Evolutionary conservation across 2,888 invertebrate species (phyloP).

Genomic region (Frankliniella intonsa): DNA sequence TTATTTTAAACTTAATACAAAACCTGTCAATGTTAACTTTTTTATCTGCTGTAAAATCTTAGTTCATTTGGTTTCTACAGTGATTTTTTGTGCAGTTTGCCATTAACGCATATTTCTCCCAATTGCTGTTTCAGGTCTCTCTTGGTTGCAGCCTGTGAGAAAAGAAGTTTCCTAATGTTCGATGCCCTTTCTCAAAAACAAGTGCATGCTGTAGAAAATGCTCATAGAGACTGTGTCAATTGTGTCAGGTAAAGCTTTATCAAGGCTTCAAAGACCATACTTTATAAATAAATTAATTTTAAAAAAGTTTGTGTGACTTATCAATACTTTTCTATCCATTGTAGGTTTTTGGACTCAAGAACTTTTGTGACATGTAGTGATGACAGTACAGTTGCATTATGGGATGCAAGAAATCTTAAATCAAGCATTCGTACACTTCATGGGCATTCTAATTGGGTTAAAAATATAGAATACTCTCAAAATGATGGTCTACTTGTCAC

Average conservation of each 20-base stretch:
- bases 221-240: slow-evolving; percentile 87
- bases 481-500: slow-evolving; percentile 80
- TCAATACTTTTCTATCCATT: slow-evolving; percentile 44
- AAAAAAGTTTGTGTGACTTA: slow-evolving; percentile 14
- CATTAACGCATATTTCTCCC: background rate
- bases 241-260: slow-evolving; percentile 71
- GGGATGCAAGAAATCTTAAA: slow-evolving; percentile 85
- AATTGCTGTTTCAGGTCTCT: slow-evolving; percentile 59
- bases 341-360: slow-evolving; percentile 77
- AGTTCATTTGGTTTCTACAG: background rate
- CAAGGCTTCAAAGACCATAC: slow-evolving; percentile 15
- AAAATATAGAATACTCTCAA: slow-evolving; percentile 89
- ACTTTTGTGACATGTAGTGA: slow-evolving; percentile 93
- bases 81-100: background rate
- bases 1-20: background rate
- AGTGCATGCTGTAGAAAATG: slow-evolving; percentile 68
- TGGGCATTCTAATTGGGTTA: slow-evolving; percentile 94
- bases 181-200: slow-evolving; percentile 76
- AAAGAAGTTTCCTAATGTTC: slow-evolving; percentile 78
- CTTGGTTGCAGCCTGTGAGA: slow-evolving; percentile 86
- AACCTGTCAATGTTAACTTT: background rate
- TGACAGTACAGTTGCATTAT: slow-evolving; percentile 85
- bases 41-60: background rate
- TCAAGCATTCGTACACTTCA: slow-evolving; percentile 68
- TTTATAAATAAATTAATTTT: slow-evolving; percentile 23